These are phyloP conservation scores for Leucoraja ocellata DNA, from an alignment of 2,797 vertebrate genomes.

Conservation along the genomic window DNA sequence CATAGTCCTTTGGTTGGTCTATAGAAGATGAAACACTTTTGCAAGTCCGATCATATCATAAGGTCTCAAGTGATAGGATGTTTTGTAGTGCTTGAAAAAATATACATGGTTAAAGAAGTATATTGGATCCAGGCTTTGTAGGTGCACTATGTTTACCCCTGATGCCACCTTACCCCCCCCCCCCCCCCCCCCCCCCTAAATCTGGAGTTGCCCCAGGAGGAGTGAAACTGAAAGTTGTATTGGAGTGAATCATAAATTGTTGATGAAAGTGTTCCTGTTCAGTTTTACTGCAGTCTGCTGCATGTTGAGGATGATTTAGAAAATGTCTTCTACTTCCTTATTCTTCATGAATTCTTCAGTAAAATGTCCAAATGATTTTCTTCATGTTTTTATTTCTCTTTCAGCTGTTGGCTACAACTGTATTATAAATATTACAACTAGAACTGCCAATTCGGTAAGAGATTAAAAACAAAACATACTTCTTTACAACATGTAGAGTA, in stretches of 20 bases:
- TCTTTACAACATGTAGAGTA: not conserved
- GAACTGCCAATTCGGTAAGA: constrained; percentile 93
- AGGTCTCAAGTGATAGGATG: too few relatives aligned
- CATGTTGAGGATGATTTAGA: not conserved
- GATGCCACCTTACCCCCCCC: too few relatives aligned
- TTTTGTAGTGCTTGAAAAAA: too few relatives aligned
- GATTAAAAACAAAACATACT: constrained; percentile 33
- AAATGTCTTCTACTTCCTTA: not conserved
- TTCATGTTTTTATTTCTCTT: constrained; percentile 45
- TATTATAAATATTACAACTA: constrained; percentile 91
- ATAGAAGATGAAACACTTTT: too few relatives aligned
- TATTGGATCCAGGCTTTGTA: not conserved
- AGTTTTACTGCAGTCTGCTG: not conserved
- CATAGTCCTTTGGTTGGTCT: too few relatives aligned
- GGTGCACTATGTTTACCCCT: too few relatives aligned
- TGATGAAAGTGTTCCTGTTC: not conserved
- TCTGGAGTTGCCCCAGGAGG: not conserved
- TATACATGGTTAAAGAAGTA: too few relatives aligned
- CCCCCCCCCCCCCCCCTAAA: too few relatives aligned
- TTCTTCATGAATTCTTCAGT: not conserved
- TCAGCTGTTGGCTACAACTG: constrained; percentile 95
- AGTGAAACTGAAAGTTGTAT: not conserved
- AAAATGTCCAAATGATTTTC: constrained; percentile 39
- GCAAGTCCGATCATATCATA: too few relatives aligned
- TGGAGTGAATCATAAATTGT: not conserved